phyloP scores from a whole-genome alignment of 2,113 vertebrate species.

The Periophthalmus modestus region DNA sequence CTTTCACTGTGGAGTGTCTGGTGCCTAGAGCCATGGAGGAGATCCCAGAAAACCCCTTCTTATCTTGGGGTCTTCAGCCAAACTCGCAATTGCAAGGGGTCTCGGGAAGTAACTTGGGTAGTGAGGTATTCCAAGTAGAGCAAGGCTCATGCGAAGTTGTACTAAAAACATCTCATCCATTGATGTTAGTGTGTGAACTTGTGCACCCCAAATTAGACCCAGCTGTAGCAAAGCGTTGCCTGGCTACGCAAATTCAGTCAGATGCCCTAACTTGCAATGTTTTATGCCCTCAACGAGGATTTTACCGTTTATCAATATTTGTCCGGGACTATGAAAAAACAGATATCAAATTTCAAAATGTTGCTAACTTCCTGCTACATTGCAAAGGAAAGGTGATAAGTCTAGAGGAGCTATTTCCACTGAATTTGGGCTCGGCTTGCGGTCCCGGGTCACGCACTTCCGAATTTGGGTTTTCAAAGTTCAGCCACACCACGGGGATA shows the following conservation, averaged over 20 bases:
- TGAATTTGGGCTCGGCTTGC: conserved; percentile 68
- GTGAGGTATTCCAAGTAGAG: conserved; percentile 61
- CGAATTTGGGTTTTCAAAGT: conserved; percentile 70
- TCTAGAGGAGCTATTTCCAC: conserved; percentile 74
- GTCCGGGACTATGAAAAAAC: conserved; percentile 73
- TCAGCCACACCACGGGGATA: conserved; percentile 73
- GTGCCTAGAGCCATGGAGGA: conserved; percentile 57
- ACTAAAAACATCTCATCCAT: conserved; percentile 69
- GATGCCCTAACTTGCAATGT: conserved; percentile 74
- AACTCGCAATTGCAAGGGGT: conserved; percentile 67
- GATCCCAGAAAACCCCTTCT: conserved; percentile 76
- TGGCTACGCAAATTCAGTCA: conserved; percentile 76
- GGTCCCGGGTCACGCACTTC: conserved; percentile 75
- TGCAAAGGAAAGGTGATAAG: conserved; percentile 59
- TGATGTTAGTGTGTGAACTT: conserved; percentile 75
- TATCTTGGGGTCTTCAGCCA: conserved; percentile 78
- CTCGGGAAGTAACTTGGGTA: conserved; percentile 56
- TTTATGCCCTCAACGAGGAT: conserved; percentile 74
- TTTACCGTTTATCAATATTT: conserved; percentile 78
- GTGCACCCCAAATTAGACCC: conserved; percentile 64
- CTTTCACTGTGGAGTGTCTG: conserved; percentile 77
- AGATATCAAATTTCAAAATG: conserved; percentile 71
- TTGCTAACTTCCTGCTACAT: conserved; percentile 76
- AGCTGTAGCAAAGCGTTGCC: conserved; percentile 70
- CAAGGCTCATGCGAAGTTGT: conserved; percentile 58